Base-by-base conservation (phyloP, 2,888 invertebrate species). In the Hydrotaea cyrtoneurina region DNA sequence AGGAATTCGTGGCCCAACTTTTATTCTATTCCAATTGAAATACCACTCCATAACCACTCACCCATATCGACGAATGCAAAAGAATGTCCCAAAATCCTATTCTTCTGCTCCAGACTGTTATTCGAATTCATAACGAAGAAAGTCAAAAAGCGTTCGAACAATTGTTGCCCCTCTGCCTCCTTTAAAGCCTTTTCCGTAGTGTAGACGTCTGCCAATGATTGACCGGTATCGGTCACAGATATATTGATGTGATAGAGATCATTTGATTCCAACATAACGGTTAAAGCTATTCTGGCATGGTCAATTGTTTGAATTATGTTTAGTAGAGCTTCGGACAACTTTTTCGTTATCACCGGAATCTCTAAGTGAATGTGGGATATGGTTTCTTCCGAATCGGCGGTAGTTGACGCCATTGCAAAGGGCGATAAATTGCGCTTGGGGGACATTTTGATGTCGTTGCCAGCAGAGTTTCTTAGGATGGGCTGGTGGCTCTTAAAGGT, bases 171-270 rank as follows among this genome's bases (percentile, higher is more conserved):
- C 39, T 77, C 73, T 0, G 79, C 79, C 55, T 77, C 26, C 21
- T 21, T 13, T 10, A 83, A 59, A 4, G 79, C 79, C 5, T 2
- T 0, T 43, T 76, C 79, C 1, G 59, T 80, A 3, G 79, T 64
- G 23, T 77, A 73, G 11, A 83, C n/a, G 13, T 76, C 76, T 1
- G 73, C 83, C 19, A 83, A 36, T n/a, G 57, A 80, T 53, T 83
- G 64, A 0, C 83, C 79, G 2, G 79, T 80, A 36, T 66, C 23
- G 0, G 50, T 43, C 8, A 79, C 39, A 21, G 83, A 73, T 0
- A 80, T 73, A 77, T 79, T 83, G 13, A 83, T 83, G 13, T 59
- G 66, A 64, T 80, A 80, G 1, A 80, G 13, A 26, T 79, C 64
- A 53, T 73, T 76, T 0, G 66, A 50, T 59, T 79, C 59, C 2